Evolutionary conservation across 2,797 vertebrate species (phyloP), one percentile per base, ranked within the genome.

Genomic region (Poliocrania exsul): DNA sequence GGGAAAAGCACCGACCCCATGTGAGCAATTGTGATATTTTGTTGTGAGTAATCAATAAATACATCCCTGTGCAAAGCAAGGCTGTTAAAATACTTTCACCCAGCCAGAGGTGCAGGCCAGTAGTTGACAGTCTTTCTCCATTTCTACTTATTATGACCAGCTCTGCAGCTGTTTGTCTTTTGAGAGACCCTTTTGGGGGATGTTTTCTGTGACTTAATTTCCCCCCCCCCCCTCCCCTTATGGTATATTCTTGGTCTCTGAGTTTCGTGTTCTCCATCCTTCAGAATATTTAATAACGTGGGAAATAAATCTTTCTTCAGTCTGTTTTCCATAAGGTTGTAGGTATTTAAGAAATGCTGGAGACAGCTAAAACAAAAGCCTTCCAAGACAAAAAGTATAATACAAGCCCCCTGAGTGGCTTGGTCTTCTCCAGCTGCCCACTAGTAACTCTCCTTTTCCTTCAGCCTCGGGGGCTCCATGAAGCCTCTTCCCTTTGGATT

Each of bases 201-300:
- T 81, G 15, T 44, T 58, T 90, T 47, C 44, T 86, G 46, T 57
- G 50, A 33, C 58, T 64, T 81, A 40, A 5, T 33, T 35, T 28
- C n/a, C n/a, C n/a, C n/a, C n/a, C n/a, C n/a, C 0, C 2, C 5
- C 2, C 4, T 9, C 7, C 2, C 6, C 3, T 9, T 31, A 4
- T 29, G n/a, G 14, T 77, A 29, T 65, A 38, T 66, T 85, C 79
- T 77, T 90, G 46, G 56, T 80, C 33, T 90, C 65, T 9, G n/a
- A 51, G 50, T 54, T 93, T 60, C 69, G 37, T 37, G 6, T 81
- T 77, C 69, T 91, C 31, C 23, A 16, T 91, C 33, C 61, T 72
- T 85, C 61, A 51, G 42, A 83, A 61, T 81, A 65, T 54, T 80
- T 23, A 53, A 5, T 75, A 28, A 31, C 33, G 33, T 37, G 31